Evolutionary conservation across 2,113 vertebrate species (phyloP).

Genomic region (Gobius niger): DNA sequence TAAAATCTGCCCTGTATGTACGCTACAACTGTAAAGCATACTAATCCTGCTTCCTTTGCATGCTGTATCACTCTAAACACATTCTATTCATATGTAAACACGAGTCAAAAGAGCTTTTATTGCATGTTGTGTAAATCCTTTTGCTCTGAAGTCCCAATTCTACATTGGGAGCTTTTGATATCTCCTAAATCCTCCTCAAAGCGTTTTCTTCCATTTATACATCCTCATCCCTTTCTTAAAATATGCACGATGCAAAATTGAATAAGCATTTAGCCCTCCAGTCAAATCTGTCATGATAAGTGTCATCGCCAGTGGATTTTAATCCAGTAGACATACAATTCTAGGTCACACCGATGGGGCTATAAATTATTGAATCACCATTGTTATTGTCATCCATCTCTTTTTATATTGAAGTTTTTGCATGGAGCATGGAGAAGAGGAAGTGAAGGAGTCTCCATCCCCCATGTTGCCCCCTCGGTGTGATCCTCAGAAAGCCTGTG

Average conservation of each 20-base stretch:
- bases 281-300: too few species aligned
- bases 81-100: not conserved
- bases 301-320: not conserved
- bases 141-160: not conserved
- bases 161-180: not conserved
- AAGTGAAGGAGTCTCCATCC: not conserved
- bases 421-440: not conserved
- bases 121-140: not conserved
- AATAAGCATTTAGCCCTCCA: too few species aligned
- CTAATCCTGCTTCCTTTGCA: not conserved
- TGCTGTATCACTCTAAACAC: not conserved
- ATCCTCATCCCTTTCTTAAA: too few species aligned
- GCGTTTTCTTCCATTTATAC: not conserved
- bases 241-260: too few species aligned
- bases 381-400: not conserved
- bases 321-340: not conserved
- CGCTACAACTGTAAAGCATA: not conserved
- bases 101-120: not conserved
- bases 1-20: too few species aligned
- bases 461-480: not conserved
- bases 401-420: not conserved
- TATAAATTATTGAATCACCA: not conserved
- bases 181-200: not conserved
- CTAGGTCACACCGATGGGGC: not conserved
- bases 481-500: conserved; percentile 8